Percentiles rank a stretch among this genome's conserved stretches.
Evolutionary conservation across 2,113 vertebrate genomes (phyloP).

Genomic region (Struthidea cinerea): DNA sequence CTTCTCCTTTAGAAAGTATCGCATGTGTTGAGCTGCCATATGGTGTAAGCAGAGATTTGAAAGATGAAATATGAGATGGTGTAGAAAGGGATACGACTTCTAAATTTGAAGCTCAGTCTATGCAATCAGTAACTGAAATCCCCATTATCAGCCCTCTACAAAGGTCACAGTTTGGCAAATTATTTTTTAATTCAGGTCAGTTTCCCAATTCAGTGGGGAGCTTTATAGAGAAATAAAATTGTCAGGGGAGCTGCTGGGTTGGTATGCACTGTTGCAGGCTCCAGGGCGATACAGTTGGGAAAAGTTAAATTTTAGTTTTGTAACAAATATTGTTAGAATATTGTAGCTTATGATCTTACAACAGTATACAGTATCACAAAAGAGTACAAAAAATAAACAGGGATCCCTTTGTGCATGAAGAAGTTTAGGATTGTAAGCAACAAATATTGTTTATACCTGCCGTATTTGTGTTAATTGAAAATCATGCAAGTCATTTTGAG

Average conservation of each 20-base stretch:
- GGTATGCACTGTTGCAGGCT: not conserved
- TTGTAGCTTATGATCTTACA: not conserved
- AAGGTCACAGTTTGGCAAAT: not conserved
- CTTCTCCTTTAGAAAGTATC: not conserved
- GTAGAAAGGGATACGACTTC: not conserved
- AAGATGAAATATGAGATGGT: not conserved
- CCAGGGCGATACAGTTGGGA: fast-evolving
- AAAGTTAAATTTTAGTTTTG: not conserved
- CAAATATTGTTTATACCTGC: not conserved
- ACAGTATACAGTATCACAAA: not conserved
- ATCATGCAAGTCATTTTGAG: not conserved
- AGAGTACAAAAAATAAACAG: not conserved
- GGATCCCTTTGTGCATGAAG: not conserved
- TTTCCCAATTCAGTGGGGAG: not conserved
- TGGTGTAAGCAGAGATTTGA: not conserved
- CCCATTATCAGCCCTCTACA: not conserved
- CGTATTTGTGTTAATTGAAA: not conserved
- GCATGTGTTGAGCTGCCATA: not conserved
- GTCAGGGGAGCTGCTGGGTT: not conserved
- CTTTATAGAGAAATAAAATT: not conserved
- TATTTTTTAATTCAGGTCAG: not conserved
- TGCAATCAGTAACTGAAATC: not conserved
- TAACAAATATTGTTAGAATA: not conserved
- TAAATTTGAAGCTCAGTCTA: not conserved
- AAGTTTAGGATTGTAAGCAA: not conserved